Base-by-base conservation (phyloP, 2,888 invertebrate species). In the Emmelina monodactyla region DNA sequence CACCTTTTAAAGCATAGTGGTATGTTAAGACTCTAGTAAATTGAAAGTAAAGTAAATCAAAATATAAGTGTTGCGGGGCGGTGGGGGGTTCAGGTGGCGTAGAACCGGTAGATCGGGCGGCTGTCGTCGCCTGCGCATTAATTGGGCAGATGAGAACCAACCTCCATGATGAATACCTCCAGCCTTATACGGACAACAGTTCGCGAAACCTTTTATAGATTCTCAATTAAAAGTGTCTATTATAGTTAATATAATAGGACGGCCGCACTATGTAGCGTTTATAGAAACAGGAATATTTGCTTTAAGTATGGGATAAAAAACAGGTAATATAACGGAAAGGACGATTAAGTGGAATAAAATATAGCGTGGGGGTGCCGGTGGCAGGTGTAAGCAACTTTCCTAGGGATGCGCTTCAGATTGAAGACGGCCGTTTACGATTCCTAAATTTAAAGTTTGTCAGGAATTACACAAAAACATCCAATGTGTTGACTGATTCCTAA, bases 171-270 rank as follows among this genome's bases (percentile, higher is more conserved):
- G 78, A 78, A 78, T 78, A 67, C 67, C 58, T 68, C n/a, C 58
- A 50, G 42, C 78, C 78, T 52, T 79, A 70, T 76, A 79, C 47
- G 73, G 76, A 45, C 52, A 62, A 53, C 67, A 62, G 63, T 75
- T 71, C 65, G 72, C 76, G 63, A 78, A 79, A 75, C 78, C 76
- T 78, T 78, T 78, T 78, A 76, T 79, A 78, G 76, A 75, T 75
- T 78, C 75, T 71, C 75, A 78, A 79, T 79, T 79, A 79, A 78
- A 75, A 76, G 65, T 68, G 71, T 79, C 72, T 78, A 78, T 76
- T 76, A 76, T 72, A 69, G 69, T 67, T 76, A 76, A n/a, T n/a
- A n/a, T n/a, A n/a, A 75, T 73, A 71, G 69, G 69, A 52, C 65
- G 64, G 58, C 58, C 61, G 59, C 63, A 65, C 70, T 55, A 51